Evolutionary conservation across 2,888 invertebrate genomes (phyloP), one percentile per base, ranked within the genome.

Genomic region (Ochlodes sylvanus): DNA sequence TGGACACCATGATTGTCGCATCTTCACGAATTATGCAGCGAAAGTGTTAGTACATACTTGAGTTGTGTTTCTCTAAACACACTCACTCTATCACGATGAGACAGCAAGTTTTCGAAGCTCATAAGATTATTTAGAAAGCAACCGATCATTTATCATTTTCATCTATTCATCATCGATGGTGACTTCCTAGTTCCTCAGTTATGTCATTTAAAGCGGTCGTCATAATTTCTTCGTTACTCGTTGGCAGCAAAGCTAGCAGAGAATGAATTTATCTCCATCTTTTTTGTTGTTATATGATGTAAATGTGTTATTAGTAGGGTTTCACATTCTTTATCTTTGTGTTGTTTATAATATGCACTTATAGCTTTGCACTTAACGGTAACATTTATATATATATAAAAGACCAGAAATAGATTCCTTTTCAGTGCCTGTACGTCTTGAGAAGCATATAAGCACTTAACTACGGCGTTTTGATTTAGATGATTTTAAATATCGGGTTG

Each of bases 131-230:
- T 56, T 68, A 68, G 67, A 68, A 68, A 68, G 67, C 61, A 54
- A 44, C 54, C 27, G 61, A 61, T 62, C 67, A 68, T 68, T 62
- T 62, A 68, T 68, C 56, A 68, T 62, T 44, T 62, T 68, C 47
- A 61, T 61, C 67, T 10, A 44, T 42, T 60, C 60, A 60, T 60
- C 60, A 15, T 60, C 2, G n/a, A 57, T n/a, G 54, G 61, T 38
- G 55, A 34, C 67, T 44, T 61, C 44, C 55, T 55, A 56, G 17
- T 68, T 68, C 62, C 67, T 61, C 34, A 38, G 55, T 62, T 56
- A 62, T 41, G 32, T 50, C 19, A 52, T 58, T 47, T 44, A 19
- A 44, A 34, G 54, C 67, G 38, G 17, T 56, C 21, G 9, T 34
- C 19, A 17, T 9, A 54, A n/a, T 66, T 66, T 41, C 19, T 54